These are phyloP conservation scores for Aplodontia rufa DNA, from an alignment of 2,113 vertebrate species.

Conservation along the genomic window DNA sequence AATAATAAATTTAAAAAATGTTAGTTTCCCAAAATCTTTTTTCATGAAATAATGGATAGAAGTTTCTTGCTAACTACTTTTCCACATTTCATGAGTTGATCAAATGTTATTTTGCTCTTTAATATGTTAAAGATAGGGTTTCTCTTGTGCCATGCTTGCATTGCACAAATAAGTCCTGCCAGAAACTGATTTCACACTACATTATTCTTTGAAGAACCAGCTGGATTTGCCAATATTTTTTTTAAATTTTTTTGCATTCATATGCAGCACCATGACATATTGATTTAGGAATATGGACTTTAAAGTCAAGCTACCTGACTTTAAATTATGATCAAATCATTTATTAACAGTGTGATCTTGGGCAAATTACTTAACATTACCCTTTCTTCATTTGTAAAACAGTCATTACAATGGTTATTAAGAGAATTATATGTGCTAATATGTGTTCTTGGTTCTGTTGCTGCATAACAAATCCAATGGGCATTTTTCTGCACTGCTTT, in stretches of 20 bases:
- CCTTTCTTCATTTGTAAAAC: not conserved
- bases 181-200: not conserved
- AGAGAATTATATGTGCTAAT: not conserved
- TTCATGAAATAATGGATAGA: not conserved
- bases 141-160: not conserved
- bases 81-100: not conserved
- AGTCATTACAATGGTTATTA: not conserved
- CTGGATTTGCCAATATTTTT: not conserved
- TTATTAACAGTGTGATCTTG: not conserved
- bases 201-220: not conserved
- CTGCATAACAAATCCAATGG: not conserved
- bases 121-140: not conserved
- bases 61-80: not conserved
- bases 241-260: not conserved
- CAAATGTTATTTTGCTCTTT: not conserved
- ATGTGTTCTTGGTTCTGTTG: not conserved
- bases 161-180: not conserved
- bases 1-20: too few relatives aligned
- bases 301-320: not conserved
- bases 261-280: not conserved
- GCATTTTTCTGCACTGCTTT: not conserved
- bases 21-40: not conserved
- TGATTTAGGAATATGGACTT: not conserved
- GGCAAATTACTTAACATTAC: not conserved
- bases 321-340: not conserved